These are phyloP conservation scores for Coptodon rendalli DNA, from an alignment of 2,113 vertebrate species.

Conservation along the genomic window DNA sequence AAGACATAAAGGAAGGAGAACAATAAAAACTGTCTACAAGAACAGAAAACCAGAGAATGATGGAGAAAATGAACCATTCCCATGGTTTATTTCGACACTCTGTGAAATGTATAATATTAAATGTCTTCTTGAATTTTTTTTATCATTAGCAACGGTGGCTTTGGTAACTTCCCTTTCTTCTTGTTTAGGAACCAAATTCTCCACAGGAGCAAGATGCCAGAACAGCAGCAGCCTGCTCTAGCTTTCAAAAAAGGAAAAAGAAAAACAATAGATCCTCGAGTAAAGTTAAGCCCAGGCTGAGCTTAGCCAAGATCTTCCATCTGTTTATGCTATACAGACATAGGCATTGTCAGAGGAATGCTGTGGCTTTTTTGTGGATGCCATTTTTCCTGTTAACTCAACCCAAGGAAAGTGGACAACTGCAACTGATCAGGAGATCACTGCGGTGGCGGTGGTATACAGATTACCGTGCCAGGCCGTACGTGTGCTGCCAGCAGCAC, in stretches of 20 bases:
- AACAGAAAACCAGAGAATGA: background rate
- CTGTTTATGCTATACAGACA: slow-evolving; percentile 65
- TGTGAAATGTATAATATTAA: background rate
- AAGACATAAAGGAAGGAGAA: background rate
- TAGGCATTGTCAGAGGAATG: slow-evolving; percentile 63
- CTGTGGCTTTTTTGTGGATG: slow-evolving; percentile 50
- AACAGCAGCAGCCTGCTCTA: slow-evolving; percentile 2
- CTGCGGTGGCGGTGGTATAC: background rate
- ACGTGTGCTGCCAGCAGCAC: background rate
- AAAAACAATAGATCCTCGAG: slow-evolving; percentile 30
- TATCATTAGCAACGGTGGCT: slow-evolving; percentile 3
- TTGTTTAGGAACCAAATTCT: background rate
- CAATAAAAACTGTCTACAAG: background rate
- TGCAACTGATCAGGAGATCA: slow-evolving; percentile 36
- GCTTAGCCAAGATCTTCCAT: slow-evolving; percentile 46
- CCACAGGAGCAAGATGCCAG: slow-evolving; percentile 1
- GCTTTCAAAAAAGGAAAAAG: background rate
- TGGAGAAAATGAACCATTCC: background rate
- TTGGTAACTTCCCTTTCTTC: background rate
- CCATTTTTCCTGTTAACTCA: slow-evolving; percentile 38
- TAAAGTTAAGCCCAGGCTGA: background rate
- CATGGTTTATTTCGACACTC: background rate
- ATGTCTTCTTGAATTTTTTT: slow-evolving; percentile 5
- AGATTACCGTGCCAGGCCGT: slow-evolving; percentile 5
- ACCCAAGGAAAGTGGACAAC: slow-evolving; percentile 46